phyloP scores from a whole-genome alignment of 2,113 vertebrate species.

The Chascanopsetta lugubris region DNA sequence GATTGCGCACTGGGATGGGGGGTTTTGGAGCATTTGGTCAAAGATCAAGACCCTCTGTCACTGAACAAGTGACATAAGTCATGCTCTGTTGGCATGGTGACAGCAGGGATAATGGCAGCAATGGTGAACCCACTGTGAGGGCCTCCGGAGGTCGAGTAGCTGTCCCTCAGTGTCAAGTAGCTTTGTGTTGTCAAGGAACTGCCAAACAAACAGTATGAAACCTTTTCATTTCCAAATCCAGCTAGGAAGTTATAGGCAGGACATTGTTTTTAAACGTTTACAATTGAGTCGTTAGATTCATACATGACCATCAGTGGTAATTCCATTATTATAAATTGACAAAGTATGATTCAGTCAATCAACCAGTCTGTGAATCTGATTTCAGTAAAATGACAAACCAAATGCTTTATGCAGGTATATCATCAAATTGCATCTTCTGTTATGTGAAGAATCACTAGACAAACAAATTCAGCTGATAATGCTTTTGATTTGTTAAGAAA shows the following conservation, averaged over 20 bases:
- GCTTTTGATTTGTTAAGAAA: no score
- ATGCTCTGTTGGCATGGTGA: slow-evolving; percentile 47
- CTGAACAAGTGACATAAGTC: slow-evolving; percentile 21
- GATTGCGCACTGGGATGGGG: slow-evolving; percentile 6
- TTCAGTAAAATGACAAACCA: not conserved
- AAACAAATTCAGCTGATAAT: not conserved
- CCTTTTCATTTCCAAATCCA: not conserved
- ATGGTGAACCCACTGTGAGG: slow-evolving; percentile 8
- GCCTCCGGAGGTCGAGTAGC: slow-evolving; percentile 46
- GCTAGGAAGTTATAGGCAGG: not conserved
- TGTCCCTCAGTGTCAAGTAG: slow-evolving; percentile 20
- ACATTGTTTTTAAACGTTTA: not conserved
- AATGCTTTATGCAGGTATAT: no score
- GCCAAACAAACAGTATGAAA: no score
- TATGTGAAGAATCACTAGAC: not conserved
- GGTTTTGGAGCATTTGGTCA: slow-evolving; percentile 29
- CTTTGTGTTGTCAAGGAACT: slow-evolving; percentile 13
- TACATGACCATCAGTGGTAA: not conserved
- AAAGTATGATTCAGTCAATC: not conserved
- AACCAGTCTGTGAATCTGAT: not conserved
- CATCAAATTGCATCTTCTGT: not conserved
- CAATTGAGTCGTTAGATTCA: no score
- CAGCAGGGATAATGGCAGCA: slow-evolving; percentile 30
- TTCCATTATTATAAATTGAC: not conserved
- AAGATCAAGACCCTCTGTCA: slow-evolving; percentile 41